Conservation (phyloP, 2,888 invertebrate species). For the Eupithecia dodoneata region DNA sequence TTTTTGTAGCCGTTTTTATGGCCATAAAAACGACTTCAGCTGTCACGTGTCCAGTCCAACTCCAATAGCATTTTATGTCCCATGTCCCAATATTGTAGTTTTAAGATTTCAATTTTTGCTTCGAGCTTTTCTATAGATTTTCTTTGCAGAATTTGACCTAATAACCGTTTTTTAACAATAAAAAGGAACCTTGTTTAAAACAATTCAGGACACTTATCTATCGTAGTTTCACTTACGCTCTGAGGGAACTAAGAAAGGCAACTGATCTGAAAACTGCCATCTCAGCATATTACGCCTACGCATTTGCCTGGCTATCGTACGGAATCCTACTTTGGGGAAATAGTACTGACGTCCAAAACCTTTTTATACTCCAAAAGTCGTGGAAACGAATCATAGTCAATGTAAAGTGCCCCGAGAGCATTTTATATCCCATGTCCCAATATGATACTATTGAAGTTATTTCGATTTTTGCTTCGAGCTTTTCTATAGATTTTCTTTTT, state of each 20-base stretch:
- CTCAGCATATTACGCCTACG: no score
- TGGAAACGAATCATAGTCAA: no score
- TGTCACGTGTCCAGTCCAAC: constrained; percentile 42
- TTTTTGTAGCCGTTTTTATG: constrained; percentile 44
- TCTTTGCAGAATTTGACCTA: neutral
- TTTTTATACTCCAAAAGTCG: no score
- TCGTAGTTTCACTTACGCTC: no score
- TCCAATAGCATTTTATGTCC: constrained; percentile 42
- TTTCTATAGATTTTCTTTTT: constrained; percentile 13
- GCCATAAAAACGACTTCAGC: constrained; percentile 36
- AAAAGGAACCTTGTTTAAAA: neutral
- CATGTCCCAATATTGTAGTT: constrained; percentile 27
- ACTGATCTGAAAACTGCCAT: no score
- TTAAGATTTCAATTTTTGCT: constrained; percentile 9
- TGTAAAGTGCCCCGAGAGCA: neutral
- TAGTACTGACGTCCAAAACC: no score
- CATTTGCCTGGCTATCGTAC: no score
- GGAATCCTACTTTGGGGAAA: no score
- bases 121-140: constrained; percentile 10
- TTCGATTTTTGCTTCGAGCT: constrained; percentile 1
- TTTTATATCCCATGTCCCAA: constrained; percentile 44
- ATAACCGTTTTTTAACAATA: neutral
- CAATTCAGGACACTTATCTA: no score
- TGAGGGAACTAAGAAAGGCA: no score
- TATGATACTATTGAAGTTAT: neutral